phyloP scores from a whole-genome alignment of 2,113 vertebrate species.

The Laticauda laticaudata region DNA sequence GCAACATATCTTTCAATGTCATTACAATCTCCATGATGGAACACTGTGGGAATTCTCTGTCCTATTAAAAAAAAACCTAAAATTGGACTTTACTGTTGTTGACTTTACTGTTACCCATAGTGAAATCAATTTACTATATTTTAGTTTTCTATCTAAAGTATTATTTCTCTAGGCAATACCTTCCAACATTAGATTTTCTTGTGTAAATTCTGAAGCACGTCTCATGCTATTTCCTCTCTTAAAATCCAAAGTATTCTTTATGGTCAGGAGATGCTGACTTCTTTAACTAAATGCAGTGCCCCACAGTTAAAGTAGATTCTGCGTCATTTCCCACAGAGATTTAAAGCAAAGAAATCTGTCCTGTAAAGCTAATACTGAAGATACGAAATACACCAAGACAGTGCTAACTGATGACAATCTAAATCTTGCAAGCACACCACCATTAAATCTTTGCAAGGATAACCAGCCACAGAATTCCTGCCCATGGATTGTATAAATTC shows the following conservation, averaged over 20 bases:
- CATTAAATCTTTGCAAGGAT: background rate
- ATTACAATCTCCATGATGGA: background rate
- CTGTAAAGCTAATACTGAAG: background rate
- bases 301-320: background rate
- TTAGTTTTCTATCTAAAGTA: background rate
- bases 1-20: background rate
- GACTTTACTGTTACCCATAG: background rate
- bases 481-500: background rate
- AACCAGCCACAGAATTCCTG: background rate
- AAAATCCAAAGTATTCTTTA: no score
- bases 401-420: background rate
- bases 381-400: background rate
- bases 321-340: background rate
- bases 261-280: background rate
- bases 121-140: background rate
- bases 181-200: background rate
- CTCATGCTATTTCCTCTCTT: no score
- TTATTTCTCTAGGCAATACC: background rate
- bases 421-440: background rate
- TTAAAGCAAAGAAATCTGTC: background rate
- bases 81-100: background rate
- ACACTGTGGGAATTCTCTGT: background rate
- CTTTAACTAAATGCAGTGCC: background rate
- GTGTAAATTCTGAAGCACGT: background rate
- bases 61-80: background rate